Conservation (phyloP, 2,113 vertebrate genomes). For the Chlamydotis undulata region DNA sequence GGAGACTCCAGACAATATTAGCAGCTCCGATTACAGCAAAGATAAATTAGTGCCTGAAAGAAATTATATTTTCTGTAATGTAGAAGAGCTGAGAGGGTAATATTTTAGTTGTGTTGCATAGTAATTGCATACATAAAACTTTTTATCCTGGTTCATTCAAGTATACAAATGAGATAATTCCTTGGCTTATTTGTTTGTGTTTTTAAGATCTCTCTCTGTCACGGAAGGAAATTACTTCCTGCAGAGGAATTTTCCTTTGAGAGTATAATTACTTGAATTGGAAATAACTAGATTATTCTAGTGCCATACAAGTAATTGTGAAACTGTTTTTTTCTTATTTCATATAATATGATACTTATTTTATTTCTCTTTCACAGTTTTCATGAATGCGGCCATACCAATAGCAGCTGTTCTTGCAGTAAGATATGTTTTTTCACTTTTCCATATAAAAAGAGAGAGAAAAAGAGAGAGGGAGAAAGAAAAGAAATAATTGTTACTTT, state of each 20-base stretch:
- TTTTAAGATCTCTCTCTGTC: not conserved
- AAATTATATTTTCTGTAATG: not conserved
- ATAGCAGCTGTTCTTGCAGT: slow-evolving; percentile 96
- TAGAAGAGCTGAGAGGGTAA: not conserved
- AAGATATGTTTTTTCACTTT: slow-evolving; percentile 65
- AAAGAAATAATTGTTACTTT: not conserved
- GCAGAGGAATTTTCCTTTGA: not conserved
- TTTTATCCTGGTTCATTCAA: not conserved
- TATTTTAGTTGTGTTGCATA: not conserved
- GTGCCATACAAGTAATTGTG: not conserved
- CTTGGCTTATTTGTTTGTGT: not conserved
- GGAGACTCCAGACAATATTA: not conserved
- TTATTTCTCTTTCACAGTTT: slow-evolving; percentile 83
- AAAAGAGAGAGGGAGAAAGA: not conserved
- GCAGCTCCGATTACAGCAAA: not conserved
- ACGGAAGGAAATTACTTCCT: not conserved
- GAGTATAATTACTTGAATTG: not conserved
- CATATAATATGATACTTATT: not conserved
- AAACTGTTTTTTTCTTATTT: not conserved
- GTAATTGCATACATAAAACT: not conserved
- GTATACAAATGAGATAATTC: not conserved
- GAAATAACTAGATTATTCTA: not conserved
- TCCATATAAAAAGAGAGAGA: not conserved
- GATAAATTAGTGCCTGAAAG: not conserved
- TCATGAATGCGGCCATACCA: slow-evolving; percentile 97